Percentiles rank a stretch among this genome's conserved stretches.
phyloP scores from a whole-genome alignment of 2,888 invertebrate species.

The Auanema sp. region DNA sequence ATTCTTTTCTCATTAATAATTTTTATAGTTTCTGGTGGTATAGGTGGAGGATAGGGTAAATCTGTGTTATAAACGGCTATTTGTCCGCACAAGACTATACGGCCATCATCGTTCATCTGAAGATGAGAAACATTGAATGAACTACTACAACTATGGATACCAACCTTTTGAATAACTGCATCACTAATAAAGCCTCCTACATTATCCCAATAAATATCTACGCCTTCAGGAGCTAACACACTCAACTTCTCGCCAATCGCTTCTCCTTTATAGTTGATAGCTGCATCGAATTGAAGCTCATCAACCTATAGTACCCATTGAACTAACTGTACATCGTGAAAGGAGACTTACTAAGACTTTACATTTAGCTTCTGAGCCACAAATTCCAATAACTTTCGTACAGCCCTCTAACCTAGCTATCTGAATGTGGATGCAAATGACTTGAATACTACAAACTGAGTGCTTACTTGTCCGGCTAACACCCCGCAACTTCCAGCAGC shows the following conservation, averaged over 20 bases:
- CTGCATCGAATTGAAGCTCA: slow-evolving; percentile 63
- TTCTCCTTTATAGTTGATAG: slow-evolving; percentile 64
- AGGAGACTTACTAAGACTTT: slow-evolving; percentile 47
- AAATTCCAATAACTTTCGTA: slow-evolving; percentile 65
- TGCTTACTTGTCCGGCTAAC: slow-evolving; percentile 65
- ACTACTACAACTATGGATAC: no score
- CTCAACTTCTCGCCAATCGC: slow-evolving; percentile 56
- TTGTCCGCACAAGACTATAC: slow-evolving; percentile 66
- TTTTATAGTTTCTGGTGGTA: slow-evolving; percentile 54
- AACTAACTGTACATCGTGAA: neutral
- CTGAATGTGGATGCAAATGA: slow-evolving; percentile 43
- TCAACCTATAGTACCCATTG: slow-evolving; percentile 16
- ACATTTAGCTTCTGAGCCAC: slow-evolving; percentile 65
- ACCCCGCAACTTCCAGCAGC: slow-evolving; percentile 66
- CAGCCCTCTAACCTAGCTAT: slow-evolving; percentile 64
- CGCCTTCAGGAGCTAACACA: slow-evolving; percentile 63
- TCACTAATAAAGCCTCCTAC: slow-evolving; percentile 66
- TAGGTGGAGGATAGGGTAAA: slow-evolving; percentile 65
- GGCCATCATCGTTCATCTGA: slow-evolving; percentile 64
- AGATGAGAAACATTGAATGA: no score
- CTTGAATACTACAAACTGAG: neutral
- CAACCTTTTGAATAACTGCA: slow-evolving; percentile 64
- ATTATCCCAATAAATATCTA: slow-evolving; percentile 67
- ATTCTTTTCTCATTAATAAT: slow-evolving; percentile 52
- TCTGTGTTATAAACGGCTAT: slow-evolving; percentile 66